Base-by-base conservation (phyloP, 2,113 vertebrate species). In the Stigmatopora argus region DNA sequence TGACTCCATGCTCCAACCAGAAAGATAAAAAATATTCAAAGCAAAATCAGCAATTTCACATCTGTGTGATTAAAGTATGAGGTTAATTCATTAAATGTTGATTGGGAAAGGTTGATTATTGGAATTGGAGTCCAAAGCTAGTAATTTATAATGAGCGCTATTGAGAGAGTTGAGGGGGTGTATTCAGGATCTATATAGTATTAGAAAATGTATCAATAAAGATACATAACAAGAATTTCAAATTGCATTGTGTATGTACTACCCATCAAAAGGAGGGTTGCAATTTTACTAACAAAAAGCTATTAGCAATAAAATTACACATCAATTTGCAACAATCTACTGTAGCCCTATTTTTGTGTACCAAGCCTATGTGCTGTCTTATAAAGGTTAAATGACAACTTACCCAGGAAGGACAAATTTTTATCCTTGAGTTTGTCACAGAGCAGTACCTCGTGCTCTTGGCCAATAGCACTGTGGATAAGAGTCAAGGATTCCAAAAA, bases 381-480 rank as follows among this genome's bases (percentile, higher is more conserved):
- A 59, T 31, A 64, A 76, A 70, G 18, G 23, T 18, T 31, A 69
- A 53, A n/a, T 49, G 34, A 59, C 12, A 41, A 66, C 95, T 95
- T 91, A 98, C 97, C 95, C 70, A 98, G 86, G 85, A 98, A 99
- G 31, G 96, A 93, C 64, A 99, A 89, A 74, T 94, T 97, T 81
- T 83, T 94, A 87, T 94, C 92, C 64, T 92, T 85, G 77, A 99
- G 94, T 78, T 94, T 92, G 84, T 97, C 94, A 84, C 92, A 80
- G 21, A 99, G 92, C 69, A 98, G 87, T 58, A 98, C 90, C 87
- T 98, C 97, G 5, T 98, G 95, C 59, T 99, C 97, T 57, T 96
- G 90, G 31, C 97, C 97, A 83, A 98, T 95, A 66, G 96, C 92
- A 0, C 97, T 98, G 85, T 72, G 65, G 67, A 74, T 5, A 69